Evolutionary conservation across 2,888 invertebrate genomes (phyloP).

Genomic region (Scotopteryx bipunctaria): DNA sequence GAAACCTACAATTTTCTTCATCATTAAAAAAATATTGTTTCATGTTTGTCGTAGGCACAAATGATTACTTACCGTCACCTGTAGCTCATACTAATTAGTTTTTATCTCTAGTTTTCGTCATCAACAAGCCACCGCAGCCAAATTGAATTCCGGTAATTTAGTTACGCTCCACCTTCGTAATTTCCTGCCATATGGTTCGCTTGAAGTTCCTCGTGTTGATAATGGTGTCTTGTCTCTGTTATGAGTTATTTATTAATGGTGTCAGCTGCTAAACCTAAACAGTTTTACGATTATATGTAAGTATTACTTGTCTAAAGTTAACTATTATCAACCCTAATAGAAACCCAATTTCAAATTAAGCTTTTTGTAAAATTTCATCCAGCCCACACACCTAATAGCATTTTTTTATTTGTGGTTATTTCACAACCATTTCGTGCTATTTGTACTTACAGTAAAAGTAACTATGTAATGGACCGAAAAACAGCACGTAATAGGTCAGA

Average conservation of each 20-base stretch:
- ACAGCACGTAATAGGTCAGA: not conserved
- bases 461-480: not conserved
- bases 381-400: too few species aligned
- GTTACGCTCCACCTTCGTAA: conserved; percentile 41
- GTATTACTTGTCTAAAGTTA: too few species aligned
- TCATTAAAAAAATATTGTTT: too few species aligned
- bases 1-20: too few species aligned
- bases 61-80: too few species aligned
- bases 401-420: too few species aligned
- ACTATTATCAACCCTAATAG: too few species aligned
- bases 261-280: not conserved
- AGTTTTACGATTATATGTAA: too few species aligned
- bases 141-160: conserved; percentile 47
- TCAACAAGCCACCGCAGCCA: conserved; percentile 41
- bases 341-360: too few species aligned
- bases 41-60: too few species aligned
- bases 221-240: conserved; percentile 23
- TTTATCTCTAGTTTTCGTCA: conserved; percentile 40
- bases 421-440: too few species aligned
- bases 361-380: too few species aligned
- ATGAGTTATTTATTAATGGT: conserved; percentile 9
- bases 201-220: conserved; percentile 25
- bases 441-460: not conserved
- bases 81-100: not conserved
- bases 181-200: conserved; percentile 37